phyloP scores from a whole-genome alignment of 2,888 invertebrate genomes.

The Sinopyrophorus schimmeli region DNA sequence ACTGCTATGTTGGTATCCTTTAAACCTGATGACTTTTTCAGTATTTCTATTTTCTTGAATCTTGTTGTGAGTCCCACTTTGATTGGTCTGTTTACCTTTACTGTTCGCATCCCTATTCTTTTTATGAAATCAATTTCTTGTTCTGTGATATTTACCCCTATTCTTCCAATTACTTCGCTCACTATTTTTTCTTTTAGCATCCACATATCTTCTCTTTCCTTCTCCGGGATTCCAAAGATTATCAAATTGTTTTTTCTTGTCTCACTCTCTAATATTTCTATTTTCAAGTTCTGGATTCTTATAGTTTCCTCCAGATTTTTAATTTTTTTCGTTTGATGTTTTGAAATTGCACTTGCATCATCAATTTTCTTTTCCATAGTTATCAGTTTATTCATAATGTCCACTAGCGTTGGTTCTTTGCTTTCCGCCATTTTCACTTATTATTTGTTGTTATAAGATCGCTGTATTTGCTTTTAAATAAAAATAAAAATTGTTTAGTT shows the following conservation, averaged over 20 bases:
- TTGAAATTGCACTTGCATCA: not conserved
- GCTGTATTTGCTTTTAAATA: not conserved
- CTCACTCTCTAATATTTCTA: constrained; percentile 1
- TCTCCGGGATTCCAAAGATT: constrained; percentile 6
- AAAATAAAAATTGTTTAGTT: too few species aligned
- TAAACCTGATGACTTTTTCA: not conserved
- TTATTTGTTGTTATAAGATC: not conserved
- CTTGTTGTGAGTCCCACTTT: constrained; percentile 5
- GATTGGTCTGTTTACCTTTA: constrained; percentile 8
- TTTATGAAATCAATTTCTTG: constrained; percentile 3
- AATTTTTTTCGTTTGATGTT: constrained; percentile 1
- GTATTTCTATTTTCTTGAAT: constrained; percentile 7
- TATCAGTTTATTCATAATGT: constrained; percentile 5
- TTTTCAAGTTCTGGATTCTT: constrained; percentile 1
- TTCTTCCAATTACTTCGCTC: not conserved
- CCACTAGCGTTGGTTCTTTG: constrained; percentile 5
- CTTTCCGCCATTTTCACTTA: constrained; percentile 1
- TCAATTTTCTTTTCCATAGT: constrained; percentile 3
- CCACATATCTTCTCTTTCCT: not conserved
- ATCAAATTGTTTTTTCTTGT: constrained; percentile 8
- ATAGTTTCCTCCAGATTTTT: constrained; percentile 2
- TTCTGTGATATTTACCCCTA: not conserved
- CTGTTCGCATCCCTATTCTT: constrained; percentile 1
- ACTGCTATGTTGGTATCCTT: constrained; percentile 2
- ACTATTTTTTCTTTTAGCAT: constrained; percentile 4